Evolutionary conservation across 2,888 invertebrate species (phyloP).

Genomic region (Folsomia manolachei): DNA sequence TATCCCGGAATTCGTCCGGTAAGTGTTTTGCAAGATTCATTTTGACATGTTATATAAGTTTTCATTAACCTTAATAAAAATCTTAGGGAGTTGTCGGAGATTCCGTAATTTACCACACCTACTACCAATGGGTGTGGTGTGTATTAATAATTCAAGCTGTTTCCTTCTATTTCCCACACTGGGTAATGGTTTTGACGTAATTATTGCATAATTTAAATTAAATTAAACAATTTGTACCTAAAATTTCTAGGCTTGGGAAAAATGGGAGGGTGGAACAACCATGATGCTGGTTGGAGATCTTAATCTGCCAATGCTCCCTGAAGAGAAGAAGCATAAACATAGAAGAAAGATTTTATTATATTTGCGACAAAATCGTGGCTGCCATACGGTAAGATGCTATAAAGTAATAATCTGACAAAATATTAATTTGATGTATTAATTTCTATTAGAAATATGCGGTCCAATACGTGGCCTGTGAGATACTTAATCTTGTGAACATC

Average conservation of each 20-base stretch:
- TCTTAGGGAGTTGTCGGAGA: slow-evolving; percentile 30
- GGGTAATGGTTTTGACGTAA: no score
- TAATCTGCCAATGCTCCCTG: slow-evolving; percentile 37
- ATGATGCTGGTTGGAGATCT: slow-evolving; percentile 43
- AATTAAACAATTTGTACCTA: no score
- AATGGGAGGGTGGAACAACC: slow-evolving; percentile 35
- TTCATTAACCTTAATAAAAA: not conserved
- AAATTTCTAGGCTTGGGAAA: no score
- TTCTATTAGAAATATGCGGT: slow-evolving; percentile 33
- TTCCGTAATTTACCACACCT: slow-evolving; percentile 47
- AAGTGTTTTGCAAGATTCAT: slow-evolving; percentile 12
- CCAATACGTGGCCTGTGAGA: slow-evolving; percentile 28
- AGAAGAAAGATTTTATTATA: slow-evolving; percentile 7
- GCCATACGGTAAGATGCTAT: no score
- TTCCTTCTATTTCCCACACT: slow-evolving; percentile 49
- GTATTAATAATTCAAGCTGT: slow-evolving; percentile 50
- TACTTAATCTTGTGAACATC: slow-evolving; percentile 36
- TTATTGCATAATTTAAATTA: no score
- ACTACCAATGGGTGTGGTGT: slow-evolving; percentile 28
- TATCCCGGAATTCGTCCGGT: slow-evolving; percentile 52
- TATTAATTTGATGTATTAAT: no score
- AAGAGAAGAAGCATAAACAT: slow-evolving; percentile 39
- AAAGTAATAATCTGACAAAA: no score
- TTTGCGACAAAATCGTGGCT: not conserved
- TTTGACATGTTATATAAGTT: not conserved